Percentiles rank a stretch among this genome's conserved stretches.
Evolutionary conservation across 1,140 invertebrate genomes (phyloP).

Genomic region (Bombus confusus): DNA sequence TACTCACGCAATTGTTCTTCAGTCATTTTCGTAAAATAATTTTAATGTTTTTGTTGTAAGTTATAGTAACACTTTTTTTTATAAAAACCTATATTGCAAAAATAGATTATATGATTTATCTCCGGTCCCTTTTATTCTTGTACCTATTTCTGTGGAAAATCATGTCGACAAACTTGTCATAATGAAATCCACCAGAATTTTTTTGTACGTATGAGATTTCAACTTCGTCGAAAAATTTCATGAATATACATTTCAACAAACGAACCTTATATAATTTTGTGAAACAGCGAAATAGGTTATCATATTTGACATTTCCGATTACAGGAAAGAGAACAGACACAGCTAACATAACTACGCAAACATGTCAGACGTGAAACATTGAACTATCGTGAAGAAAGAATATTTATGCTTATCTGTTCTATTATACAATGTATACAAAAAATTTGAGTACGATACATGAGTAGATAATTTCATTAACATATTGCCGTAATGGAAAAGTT

Average conservation of each 20-base stretch:
- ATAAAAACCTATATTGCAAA: constrained; percentile 43
- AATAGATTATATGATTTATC: constrained; percentile 57
- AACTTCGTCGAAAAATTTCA: not conserved
- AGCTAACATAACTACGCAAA: not conserved
- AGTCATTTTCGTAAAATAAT: constrained; percentile 42
- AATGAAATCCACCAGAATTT: constrained; percentile 45
- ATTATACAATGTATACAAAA: not conserved
- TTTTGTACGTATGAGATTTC: not conserved
- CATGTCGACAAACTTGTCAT: constrained; percentile 44
- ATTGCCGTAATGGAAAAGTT: not conserved
- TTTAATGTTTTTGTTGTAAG: not conserved
- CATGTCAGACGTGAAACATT: not conserved
- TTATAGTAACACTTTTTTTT: not conserved
- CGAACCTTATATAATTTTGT: not conserved
- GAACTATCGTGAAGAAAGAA: not conserved
- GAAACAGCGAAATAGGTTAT: not conserved
- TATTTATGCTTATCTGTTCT: not conserved
- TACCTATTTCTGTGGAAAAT: constrained; percentile 45
- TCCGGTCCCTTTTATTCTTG: constrained; percentile 20
- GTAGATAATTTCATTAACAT: no score
- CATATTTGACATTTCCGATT: not conserved
- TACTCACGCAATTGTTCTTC: constrained; percentile 60
- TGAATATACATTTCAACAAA: not conserved
- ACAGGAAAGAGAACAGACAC: not conserved
- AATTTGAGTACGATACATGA: not conserved